These are phyloP conservation scores for Carassius carassius DNA, from an alignment of 2,113 vertebrate species.

Conservation along the genomic window DNA sequence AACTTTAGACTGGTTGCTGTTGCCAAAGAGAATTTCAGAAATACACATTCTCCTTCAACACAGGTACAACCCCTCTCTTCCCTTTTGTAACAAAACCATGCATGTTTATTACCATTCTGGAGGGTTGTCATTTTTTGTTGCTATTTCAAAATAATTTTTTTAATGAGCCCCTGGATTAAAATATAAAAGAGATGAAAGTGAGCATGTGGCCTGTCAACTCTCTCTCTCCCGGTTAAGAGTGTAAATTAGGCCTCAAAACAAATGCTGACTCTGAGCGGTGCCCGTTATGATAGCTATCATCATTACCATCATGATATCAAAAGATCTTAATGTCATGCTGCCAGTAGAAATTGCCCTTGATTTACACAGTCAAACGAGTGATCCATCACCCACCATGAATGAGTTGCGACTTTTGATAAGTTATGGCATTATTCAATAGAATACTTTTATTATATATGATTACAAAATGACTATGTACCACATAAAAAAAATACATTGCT, in stretches of 20 bases:
- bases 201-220: conserved; percentile 14
- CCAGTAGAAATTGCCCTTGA: conserved; percentile 10
- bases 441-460: no score
- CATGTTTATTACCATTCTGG: conserved; percentile 41
- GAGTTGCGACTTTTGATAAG: not conserved
- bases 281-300: conserved; percentile 19
- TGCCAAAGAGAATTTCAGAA: not conserved
- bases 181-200: conserved; percentile 33
- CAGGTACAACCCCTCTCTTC: conserved; percentile 6
- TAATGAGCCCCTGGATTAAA: conserved; percentile 47
- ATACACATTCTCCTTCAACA: not conserved
- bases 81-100: conserved; percentile 15
- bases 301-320: not conserved
- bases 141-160: conserved; percentile 21
- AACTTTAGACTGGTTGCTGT: not conserved
- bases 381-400: not conserved
- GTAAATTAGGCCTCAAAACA: conserved; percentile 52
- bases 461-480: no score
- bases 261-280: conserved; percentile 27
- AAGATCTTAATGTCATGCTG: conserved; percentile 36
- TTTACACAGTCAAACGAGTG: conserved; percentile 14
- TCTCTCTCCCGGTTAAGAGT: conserved; percentile 21
- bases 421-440: no score
- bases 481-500: not conserved
- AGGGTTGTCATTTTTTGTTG: conserved; percentile 33